Evolutionary conservation across 2,113 vertebrate species (phyloP), one percentile per base, ranked within the genome.

Genomic region (Pungitius pungitius): DNA sequence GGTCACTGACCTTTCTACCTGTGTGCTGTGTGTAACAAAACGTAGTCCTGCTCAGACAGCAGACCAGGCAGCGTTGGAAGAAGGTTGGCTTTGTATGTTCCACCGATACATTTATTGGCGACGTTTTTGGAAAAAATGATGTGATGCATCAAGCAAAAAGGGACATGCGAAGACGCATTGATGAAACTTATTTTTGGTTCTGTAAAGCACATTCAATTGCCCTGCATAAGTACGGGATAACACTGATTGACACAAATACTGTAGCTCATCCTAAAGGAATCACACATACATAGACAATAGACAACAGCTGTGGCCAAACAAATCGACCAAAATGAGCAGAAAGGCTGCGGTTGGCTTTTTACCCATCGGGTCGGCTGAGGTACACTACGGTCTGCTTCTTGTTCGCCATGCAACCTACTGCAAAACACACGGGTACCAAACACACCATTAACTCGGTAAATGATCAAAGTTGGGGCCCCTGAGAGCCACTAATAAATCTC

Each of bases 1-100:
- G 47, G 68, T 42, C 45, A 45, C 4, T 67, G 73, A 62, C 69
- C 59, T 80, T 69, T 66, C 45, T 15, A 57, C 47, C 17, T 33
- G 42, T 27, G 10, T 18, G 24, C n/a, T 27, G 54, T 10, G 18
- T 22, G 24, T 10, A 42, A 2, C 4, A 13, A 42, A 42, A 42
- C 20, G 17, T 18, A 45, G 43, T 6, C 18, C 42, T 18, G 42
- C 42, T 18, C 15, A 45, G 14, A 45, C 15, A 45, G 42, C 42
- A 45, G 15, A 14, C 42, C 42, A 18, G 42, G 4, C 15, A 6
- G 4, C 42, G 15, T 7, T 15, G 8, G 18, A 45, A n/a, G n/a
- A 45, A 18, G 42, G 15, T 45, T 45, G 42, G 42, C 15, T 6
- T 45, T 45, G 42, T 13, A 42, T 14, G 2, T 45, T 18, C 15